phyloP scores from a whole-genome alignment of 2,888 invertebrate species.

The Esperia sulphurella region DNA sequence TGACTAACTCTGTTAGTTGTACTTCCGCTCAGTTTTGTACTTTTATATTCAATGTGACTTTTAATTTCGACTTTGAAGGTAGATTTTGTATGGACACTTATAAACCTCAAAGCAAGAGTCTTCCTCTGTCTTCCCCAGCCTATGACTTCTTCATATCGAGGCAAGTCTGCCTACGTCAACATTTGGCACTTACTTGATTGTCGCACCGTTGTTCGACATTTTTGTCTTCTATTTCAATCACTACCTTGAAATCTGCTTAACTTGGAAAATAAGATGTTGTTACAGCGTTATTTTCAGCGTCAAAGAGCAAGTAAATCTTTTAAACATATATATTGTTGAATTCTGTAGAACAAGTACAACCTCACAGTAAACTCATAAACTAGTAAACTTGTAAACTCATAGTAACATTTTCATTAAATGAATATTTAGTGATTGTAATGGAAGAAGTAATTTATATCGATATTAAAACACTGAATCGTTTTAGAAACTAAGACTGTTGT shows the following conservation, averaged over 20 bases:
- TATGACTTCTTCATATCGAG: constrained; percentile 41
- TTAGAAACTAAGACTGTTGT: constrained; percentile 64
- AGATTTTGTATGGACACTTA: constrained; percentile 34
- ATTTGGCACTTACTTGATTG: constrained; percentile 31
- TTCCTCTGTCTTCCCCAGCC: constrained; percentile 66
- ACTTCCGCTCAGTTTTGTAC: constrained; percentile 70
- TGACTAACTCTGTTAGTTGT: constrained; percentile 36
- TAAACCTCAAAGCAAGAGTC: constrained; percentile 44
- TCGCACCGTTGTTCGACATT: constrained; percentile 8
- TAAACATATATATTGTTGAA: no score
- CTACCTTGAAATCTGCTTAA: no score
- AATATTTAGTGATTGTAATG: constrained; percentile 18
- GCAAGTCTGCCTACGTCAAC: constrained; percentile 28
- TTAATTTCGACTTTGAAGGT: constrained; percentile 22
- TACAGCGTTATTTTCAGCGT: no score
- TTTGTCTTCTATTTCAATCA: constrained; percentile 22
- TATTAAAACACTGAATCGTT: constrained; percentile 19
- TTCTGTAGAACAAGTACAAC: no score
- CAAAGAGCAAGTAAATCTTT: no score
- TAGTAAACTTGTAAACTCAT: no score
- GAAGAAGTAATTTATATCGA: constrained; percentile 16
- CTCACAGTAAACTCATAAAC: no score
- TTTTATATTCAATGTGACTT: constrained; percentile 56
- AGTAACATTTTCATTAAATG: no score
- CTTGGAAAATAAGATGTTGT: no score